A percentile compares a stretch with the other conserved stretches of the same genome.
These are phyloP conservation scores for Cryptotermes secundus DNA, from an alignment of 1,140 invertebrate genomes.

Conservation along the genomic window DNA sequence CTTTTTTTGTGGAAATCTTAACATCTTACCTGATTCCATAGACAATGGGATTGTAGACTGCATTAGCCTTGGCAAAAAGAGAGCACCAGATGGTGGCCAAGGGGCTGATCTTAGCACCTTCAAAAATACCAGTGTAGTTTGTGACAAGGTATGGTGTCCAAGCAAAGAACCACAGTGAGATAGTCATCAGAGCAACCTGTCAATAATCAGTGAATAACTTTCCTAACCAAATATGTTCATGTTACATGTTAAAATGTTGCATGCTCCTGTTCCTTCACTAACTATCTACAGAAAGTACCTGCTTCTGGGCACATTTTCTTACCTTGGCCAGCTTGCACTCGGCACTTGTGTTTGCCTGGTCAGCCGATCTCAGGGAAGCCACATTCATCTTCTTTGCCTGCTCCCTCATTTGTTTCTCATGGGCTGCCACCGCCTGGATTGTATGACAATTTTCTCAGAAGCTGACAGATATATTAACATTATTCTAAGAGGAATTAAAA, in stretches of 20 bases:
- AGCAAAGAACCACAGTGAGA: conserved; percentile 79
- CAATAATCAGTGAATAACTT: background rate
- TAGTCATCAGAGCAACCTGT: conserved; percentile 76
- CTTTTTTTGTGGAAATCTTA: too few species aligned
- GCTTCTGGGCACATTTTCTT: background rate
- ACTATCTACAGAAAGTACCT: too few species aligned
- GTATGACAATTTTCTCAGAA: background rate
- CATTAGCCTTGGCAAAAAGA: conserved; percentile 75
- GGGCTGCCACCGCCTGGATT: conserved; percentile 67
- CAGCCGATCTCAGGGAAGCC: conserved; percentile 68
- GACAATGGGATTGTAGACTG: conserved; percentile 79
- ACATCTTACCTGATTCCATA: conserved; percentile 69
- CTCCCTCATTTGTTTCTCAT: conserved; percentile 79
- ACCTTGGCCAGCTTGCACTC: conserved; percentile 76
- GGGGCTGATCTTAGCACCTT: conserved; percentile 63
- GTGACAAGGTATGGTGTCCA: conserved; percentile 84
- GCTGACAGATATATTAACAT: background rate
- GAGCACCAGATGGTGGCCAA: conserved; percentile 76
- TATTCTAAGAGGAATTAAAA: too few species aligned
- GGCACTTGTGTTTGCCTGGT: conserved; percentile 64
- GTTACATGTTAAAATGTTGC: background rate
- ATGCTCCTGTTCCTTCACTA: too few species aligned
- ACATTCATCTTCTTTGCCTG: conserved; percentile 87
- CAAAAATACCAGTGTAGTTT: conserved; percentile 74
- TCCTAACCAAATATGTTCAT: conserved; percentile 31